phyloP scores from a whole-genome alignment of 1,140 invertebrate genomes.

The Zophobas atratus region DNA sequence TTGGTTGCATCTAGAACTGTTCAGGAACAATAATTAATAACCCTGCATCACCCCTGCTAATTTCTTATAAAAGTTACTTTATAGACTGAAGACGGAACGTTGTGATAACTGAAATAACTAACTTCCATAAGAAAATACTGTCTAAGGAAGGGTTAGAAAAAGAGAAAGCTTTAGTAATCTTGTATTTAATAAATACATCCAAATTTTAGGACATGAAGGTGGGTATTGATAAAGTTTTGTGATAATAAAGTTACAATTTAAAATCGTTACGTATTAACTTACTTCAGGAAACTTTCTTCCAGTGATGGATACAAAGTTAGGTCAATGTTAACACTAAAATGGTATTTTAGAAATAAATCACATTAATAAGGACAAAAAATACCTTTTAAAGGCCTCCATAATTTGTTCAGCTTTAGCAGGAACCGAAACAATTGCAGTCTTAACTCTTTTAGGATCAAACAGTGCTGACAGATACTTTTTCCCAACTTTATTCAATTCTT shows the following conservation, averaged over 20 bases:
- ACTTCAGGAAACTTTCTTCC: conserved; percentile 72
- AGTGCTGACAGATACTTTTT: conserved; percentile 79
- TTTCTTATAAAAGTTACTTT: too few species aligned
- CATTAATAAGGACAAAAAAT: conserved; percentile 54
- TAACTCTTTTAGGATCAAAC: conserved; percentile 73
- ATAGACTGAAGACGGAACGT: too few species aligned
- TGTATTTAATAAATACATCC: conserved; percentile 24
- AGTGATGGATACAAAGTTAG: conserved; percentile 70
- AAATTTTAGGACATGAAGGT: conserved; percentile 17
- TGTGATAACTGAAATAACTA: too few species aligned
- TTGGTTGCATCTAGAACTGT: too few species aligned
- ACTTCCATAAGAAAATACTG: not conserved
- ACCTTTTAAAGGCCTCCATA: conserved; percentile 77
- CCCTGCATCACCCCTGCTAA: too few species aligned
- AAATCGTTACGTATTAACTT: conserved; percentile 28
- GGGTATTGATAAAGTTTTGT: not conserved
- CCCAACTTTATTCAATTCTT: conserved; percentile 78
- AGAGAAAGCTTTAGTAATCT: not conserved
- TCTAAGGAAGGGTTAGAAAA: not conserved
- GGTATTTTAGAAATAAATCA: conserved; percentile 50
- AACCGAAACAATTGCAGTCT: conserved; percentile 82
- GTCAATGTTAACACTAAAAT: conserved; percentile 67
- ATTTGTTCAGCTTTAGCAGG: conserved; percentile 82
- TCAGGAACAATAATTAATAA: too few species aligned
- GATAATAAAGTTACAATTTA: not conserved